A percentile compares a stretch with the other conserved stretches of the same genome.
Conservation (phyloP, 2,888 invertebrate genomes). For the Eurytoma adleriae region DNA sequence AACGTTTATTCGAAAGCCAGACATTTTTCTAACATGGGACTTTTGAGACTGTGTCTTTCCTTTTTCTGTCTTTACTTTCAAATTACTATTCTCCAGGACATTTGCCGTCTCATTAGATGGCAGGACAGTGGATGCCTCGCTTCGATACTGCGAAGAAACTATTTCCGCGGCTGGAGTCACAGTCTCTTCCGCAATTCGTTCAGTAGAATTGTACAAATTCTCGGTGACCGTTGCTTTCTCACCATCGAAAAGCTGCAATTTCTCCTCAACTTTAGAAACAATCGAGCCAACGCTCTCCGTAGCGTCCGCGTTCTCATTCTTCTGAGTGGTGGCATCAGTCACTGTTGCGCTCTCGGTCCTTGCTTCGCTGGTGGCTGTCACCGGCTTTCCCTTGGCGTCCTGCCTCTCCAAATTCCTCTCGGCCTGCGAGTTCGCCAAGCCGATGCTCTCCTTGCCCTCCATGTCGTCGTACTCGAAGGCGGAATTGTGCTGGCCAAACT, state of each 20-base stretch:
- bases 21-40: constrained; percentile 31
- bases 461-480: constrained; percentile 55
- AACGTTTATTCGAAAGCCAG: constrained; percentile 37
- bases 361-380: background rate
- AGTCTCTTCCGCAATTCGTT: background rate
- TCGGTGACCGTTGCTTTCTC: constrained; percentile 4
- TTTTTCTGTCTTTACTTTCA: background rate
- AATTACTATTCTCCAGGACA: background rate
- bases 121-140: constrained; percentile 15
- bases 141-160: background rate
- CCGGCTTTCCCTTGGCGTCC: background rate
- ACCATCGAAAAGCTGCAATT: constrained; percentile 10
- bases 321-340: background rate
- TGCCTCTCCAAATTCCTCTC: constrained; percentile 42
- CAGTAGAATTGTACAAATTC: background rate
- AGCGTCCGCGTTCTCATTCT: constrained; percentile 48
- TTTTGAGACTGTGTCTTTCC: background rate
- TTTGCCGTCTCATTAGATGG: background rate
- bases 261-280: constrained; percentile 34
- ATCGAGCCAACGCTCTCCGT: constrained; percentile 60
- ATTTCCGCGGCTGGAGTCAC: background rate
- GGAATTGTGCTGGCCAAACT: constrained; percentile 26
- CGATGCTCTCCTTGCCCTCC: constrained; percentile 62
- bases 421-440: constrained; percentile 56
- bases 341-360: background rate